Evolutionary conservation across 2,888 invertebrate genomes (phyloP).

Genomic region (Elysia crispata): DNA sequence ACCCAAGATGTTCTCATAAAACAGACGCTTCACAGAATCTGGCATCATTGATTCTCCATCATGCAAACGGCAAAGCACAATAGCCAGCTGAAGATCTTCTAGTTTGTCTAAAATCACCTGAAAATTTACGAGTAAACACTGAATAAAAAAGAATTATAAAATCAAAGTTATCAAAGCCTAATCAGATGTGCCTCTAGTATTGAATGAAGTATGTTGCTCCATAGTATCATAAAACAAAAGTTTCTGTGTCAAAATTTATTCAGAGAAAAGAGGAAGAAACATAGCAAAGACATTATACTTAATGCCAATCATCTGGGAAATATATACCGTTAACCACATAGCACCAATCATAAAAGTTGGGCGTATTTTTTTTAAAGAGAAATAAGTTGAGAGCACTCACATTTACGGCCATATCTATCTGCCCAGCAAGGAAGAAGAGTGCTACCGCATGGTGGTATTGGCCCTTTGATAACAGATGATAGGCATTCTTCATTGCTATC

Average conservation of each 20-base stretch:
- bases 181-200: no score
- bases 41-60: constrained; percentile 81
- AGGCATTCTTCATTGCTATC: constrained; percentile 98
- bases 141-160: neutral
- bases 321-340: no score
- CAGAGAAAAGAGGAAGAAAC: no score
- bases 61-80: constrained; percentile 94
- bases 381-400: constrained; percentile 78
- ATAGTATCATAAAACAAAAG: no score
- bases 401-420: constrained; percentile 96
- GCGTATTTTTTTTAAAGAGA: no score
- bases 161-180: neutral
- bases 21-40: constrained; percentile 65
- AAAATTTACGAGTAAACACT: neutral
- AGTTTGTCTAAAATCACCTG: constrained; percentile 91
- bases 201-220: no score
- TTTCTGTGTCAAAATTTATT: no score
- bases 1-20: constrained; percentile 72
- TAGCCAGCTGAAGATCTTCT: constrained; percentile 95
- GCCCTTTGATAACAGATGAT: constrained; percentile 94
- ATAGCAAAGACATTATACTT: no score
- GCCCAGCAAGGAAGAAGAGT: constrained; percentile 96
- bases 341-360: no score
- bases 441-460: constrained; percentile 98
- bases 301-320: no score